These are phyloP conservation scores for Polyodon spathula DNA, from an alignment of 2,113 vertebrate species.

Conservation along the genomic window DNA sequence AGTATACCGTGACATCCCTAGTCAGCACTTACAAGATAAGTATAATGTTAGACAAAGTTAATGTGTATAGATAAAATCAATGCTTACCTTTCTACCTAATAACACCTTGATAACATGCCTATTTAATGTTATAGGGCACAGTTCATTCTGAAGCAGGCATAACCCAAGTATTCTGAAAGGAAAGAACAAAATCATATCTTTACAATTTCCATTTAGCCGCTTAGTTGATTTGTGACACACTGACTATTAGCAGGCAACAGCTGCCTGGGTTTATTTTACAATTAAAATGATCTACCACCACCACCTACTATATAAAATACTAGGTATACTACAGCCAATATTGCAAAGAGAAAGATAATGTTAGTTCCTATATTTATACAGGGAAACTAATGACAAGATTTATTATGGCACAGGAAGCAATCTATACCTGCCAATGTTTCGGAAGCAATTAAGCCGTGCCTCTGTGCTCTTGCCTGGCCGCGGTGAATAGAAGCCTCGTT, in stretches of 20 bases:
- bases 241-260: no score
- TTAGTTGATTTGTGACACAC: not conserved
- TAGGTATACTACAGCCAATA: no score
- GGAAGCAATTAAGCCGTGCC: constrained; percentile 93
- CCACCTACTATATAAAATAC: no score
- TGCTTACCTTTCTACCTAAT: constrained; percentile 88
- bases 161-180: constrained; percentile 87
- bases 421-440: constrained; percentile 90
- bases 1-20: no score
- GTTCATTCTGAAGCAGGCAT: constrained; percentile 93
- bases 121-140: constrained; percentile 95
- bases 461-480: constrained; percentile 97
- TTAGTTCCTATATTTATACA: no score
- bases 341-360: no score
- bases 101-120: constrained; percentile 97
- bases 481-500: constrained; percentile 94
- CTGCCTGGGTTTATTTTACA: no score
- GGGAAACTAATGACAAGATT: no score
- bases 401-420: not conserved
- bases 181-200: constrained; percentile 22
- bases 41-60: no score
- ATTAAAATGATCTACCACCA: no score
- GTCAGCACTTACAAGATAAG: no score
- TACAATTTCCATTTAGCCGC: not conserved
- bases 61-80: no score